These are phyloP conservation scores for Leucophenga montana DNA, from an alignment of 2,888 invertebrate species.

Conservation along the genomic window DNA sequence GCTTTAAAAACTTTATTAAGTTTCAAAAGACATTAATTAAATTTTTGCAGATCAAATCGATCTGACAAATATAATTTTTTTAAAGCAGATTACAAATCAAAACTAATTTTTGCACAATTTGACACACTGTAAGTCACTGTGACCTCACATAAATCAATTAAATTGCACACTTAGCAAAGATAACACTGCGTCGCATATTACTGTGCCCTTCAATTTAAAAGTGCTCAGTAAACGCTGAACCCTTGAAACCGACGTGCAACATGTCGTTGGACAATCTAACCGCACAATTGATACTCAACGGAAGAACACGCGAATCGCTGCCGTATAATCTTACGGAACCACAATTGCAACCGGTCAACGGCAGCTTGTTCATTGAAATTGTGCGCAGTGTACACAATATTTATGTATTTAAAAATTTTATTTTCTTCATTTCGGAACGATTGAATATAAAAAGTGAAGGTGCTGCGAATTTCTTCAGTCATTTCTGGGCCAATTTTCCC, in stretches of 20 bases:
- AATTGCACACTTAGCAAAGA: not conserved
- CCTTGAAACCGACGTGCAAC: not conserved
- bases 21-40: too few species aligned
- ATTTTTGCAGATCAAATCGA: too few species aligned
- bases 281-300: conserved; percentile 46
- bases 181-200: not conserved
- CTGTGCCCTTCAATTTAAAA: not conserved
- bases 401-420: conserved; percentile 56
- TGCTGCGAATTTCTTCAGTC: conserved; percentile 46
- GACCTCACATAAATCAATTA: not conserved
- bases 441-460: conserved; percentile 44
- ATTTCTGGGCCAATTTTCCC: conserved; percentile 52
- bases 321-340: conserved; percentile 20
- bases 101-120: too few species aligned
- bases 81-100: too few species aligned
- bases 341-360: conserved; percentile 43
- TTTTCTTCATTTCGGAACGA: conserved; percentile 61
- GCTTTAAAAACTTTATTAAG: too few species aligned
- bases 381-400: conserved; percentile 46
- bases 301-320: not conserved
- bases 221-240: not conserved
- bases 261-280: conserved; percentile 28
- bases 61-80: too few species aligned
- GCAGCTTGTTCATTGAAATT: conserved; percentile 49
- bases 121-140: too few species aligned